phyloP scores from a whole-genome alignment of 2,888 invertebrate genomes.

The Petrolisthes manimaculis region DNA sequence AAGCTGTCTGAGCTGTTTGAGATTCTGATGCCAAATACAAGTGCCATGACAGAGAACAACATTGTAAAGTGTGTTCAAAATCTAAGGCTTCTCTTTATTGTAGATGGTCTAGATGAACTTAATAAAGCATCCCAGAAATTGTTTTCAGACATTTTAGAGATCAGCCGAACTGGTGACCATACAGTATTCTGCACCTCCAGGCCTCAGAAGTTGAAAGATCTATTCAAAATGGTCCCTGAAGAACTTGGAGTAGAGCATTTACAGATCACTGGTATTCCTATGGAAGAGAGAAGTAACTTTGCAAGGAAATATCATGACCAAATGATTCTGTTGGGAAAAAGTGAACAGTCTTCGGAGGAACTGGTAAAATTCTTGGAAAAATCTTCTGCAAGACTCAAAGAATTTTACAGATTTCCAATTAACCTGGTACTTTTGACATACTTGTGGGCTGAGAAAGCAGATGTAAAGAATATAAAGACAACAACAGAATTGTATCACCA shows the following conservation, averaged over 20 bases:
- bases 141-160: neutral
- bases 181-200: neutral
- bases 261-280: neutral
- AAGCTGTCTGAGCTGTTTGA: neutral
- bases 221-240: neutral
- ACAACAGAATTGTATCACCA: slow-evolving; percentile 6
- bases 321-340: neutral
- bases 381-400: neutral
- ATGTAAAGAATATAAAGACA: neutral
- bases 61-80: neutral
- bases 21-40: slow-evolving; percentile 6
- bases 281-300: neutral
- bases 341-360: neutral
- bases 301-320: neutral
- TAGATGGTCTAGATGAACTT: slow-evolving; percentile 8
- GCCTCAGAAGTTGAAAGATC: neutral
- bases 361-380: neutral
- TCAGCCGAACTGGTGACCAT: neutral
- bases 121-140: neutral
- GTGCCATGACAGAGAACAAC: neutral
- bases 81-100: neutral
- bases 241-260: neutral
- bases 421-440: slow-evolving; percentile 11
- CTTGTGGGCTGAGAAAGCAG: slow-evolving; percentile 3
- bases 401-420: slow-evolving; percentile 12